Base-by-base conservation (phyloP, 2,888 invertebrate genomes). In the Halictus quadricinctus region DNA sequence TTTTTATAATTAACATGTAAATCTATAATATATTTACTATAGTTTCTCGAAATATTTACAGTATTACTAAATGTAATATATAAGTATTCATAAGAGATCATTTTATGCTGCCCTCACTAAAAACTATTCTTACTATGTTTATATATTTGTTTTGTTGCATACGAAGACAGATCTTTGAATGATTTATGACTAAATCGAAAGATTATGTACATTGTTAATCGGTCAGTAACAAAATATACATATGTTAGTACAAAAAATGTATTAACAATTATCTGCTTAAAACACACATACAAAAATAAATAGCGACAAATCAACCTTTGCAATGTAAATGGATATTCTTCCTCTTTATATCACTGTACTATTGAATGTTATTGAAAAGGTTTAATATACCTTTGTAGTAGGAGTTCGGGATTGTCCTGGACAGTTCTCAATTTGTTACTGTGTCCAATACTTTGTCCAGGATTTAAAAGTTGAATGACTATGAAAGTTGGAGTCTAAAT, bases 231-330 rank as follows among this genome's bases (percentile, higher is more conserved):
- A 15, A 8, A 64, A 64, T 64, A 64, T 29, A 64, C 64, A 18
- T 64, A 43, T 4, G 29, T 25, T 15, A 41, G 58, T 72, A 83
- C 48, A 69, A 46, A 64, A 41, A 41, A 58, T 54, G 54, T 70
- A 50, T 15, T 50, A 64, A 64, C 21, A 25, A 21, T 43, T 81
- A 21, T 75, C 48, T 25, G 13, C 29, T 54, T 75, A 50, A 72
- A 36, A 69, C 36, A 46, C 64, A 64, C 73, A 76, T 72, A 36
- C 74, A 81, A 69, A 87, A 89, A 84, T 88, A 86, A 85, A 85
- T 85, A 83, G 25, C 15, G 76, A 74, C 86, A 86, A 70, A 41
- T 90, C 88, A 90, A 84, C 89, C 90, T 90, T 90, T 76, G 36
- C 72, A 69, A 85, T 29, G 15, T 85, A 41, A 41, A 41, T 12